These are phyloP conservation scores for Drosophila antonietae DNA, from an alignment of 2,888 invertebrate species.

Conservation along the genomic window DNA sequence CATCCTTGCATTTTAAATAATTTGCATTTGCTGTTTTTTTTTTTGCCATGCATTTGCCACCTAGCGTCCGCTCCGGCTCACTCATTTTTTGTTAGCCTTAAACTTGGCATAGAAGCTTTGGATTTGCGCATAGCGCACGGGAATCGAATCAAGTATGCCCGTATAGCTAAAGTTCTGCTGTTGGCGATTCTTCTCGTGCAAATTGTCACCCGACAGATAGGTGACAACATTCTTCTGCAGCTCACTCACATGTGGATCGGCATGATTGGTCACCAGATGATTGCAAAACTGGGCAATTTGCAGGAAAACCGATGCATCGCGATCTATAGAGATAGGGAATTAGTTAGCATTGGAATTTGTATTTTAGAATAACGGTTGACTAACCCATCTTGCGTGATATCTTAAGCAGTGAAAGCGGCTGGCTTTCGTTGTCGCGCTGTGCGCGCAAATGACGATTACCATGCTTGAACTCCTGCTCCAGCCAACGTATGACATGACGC, in stretches of 20 bases:
- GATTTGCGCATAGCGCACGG: conserved; percentile 92
- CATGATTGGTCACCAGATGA: conserved; percentile 85
- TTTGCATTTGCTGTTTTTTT: conserved; percentile 64
- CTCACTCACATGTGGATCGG: conserved; percentile 85
- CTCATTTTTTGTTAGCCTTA: conserved; percentile 88
- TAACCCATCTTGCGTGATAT: conserved; percentile 91
- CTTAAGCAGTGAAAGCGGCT: conserved; percentile 89
- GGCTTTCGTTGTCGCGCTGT: conserved; percentile 93
- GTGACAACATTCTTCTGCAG: conserved; percentile 88
- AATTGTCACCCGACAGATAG: conserved; percentile 89
- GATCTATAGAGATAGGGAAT: conserved; percentile 71
- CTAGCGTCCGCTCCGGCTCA: conserved; percentile 61
- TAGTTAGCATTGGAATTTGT: neutral
- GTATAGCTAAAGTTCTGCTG: conserved; percentile 89
- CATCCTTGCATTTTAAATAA: conserved; percentile 61
- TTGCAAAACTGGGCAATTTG: conserved; percentile 85
- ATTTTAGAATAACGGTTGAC: conserved; percentile 53
- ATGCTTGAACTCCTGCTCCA: conserved; percentile 93
- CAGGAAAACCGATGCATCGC: conserved; percentile 83
- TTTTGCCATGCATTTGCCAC: conserved; percentile 65
- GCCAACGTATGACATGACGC: conserved; percentile 96
- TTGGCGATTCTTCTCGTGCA: conserved; percentile 83
- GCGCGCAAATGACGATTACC: conserved; percentile 95
- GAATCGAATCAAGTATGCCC: conserved; percentile 92
- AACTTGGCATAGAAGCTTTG: conserved; percentile 93